A percentile compares a stretch with the other conserved stretches of the same genome.
These are phyloP conservation scores for Zeuzera pyrina DNA, from an alignment of 2,888 invertebrate species.

Conservation along the genomic window DNA sequence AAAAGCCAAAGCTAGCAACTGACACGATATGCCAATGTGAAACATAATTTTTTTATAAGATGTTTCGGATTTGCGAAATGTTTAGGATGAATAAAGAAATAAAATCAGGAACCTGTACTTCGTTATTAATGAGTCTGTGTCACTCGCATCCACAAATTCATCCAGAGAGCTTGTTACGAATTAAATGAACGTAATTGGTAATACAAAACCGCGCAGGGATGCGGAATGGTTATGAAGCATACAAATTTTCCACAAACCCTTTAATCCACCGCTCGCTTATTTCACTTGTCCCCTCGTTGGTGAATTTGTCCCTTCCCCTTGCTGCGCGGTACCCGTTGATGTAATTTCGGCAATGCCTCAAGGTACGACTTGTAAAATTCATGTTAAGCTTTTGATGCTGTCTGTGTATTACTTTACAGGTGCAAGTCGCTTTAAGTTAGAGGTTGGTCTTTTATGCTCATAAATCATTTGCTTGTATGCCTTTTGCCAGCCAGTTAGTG, in stretches of 20 bases:
- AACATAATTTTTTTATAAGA: neutral
- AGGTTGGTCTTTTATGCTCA: too few species aligned
- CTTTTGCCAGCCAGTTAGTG: too few species aligned
- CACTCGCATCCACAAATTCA: slow-evolving; percentile 20
- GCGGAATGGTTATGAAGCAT: slow-evolving; percentile 49
- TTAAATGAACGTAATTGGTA: slow-evolving; percentile 68
- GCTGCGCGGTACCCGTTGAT: slow-evolving; percentile 42
- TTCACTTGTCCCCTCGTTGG: slow-evolving; percentile 67
- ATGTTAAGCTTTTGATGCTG: slow-evolving; percentile 44
- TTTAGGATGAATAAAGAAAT: neutral
- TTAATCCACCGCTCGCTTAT: slow-evolving; percentile 65
- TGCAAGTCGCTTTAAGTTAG: too few species aligned
- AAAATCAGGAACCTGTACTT: neutral
- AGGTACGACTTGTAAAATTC: slow-evolving; percentile 42
- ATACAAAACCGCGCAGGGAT: slow-evolving; percentile 62
- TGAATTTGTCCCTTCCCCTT: slow-evolving; percentile 37
- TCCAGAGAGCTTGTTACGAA: slow-evolving; percentile 43
- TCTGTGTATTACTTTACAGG: slow-evolving; percentile 30
- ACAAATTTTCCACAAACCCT: slow-evolving; percentile 69
- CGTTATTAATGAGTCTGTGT: slow-evolving; percentile 16
- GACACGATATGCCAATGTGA: neutral
- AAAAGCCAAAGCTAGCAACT: slow-evolving; percentile 42
- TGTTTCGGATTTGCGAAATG: neutral
- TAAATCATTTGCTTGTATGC: too few species aligned
- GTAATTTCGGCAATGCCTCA: slow-evolving; percentile 53